Percentiles rank a stretch among this genome's conserved stretches.
Conservation (phyloP, 2,888 invertebrate species). For the Drosophila prostipennis region DNA sequence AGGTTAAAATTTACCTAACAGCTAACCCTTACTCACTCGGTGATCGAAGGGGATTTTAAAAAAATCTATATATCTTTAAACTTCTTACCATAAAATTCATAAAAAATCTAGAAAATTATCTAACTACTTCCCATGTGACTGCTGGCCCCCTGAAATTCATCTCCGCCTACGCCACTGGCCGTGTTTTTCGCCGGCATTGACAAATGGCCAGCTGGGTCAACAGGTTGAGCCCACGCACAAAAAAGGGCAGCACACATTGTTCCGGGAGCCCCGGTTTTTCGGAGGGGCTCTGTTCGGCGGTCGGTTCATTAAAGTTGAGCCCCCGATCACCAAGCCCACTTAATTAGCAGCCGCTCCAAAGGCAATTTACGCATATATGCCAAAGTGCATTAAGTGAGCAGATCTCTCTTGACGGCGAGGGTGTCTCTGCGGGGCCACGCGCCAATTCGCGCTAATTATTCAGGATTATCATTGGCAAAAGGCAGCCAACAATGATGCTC, state of each 20-base stretch:
- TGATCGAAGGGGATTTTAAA: too few relatives aligned
- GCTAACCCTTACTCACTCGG: too few relatives aligned
- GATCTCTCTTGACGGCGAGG: constrained; percentile 13
- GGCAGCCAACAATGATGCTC: constrained; percentile 17
- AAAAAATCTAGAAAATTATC: too few relatives aligned
- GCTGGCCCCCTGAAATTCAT: neutral
- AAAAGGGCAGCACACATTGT: constrained; percentile 11
- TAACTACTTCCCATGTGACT: neutral
- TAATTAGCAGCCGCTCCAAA: constrained; percentile 60
- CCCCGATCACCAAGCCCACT: constrained; percentile 47
- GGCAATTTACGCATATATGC: constrained; percentile 42
- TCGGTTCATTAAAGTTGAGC: constrained; percentile 55
- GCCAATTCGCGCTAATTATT: constrained; percentile 48
- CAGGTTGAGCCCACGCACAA: constrained; percentile 28
- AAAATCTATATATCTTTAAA: too few relatives aligned
- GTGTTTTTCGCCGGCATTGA: constrained; percentile 37
- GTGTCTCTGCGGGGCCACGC: constrained; percentile 29
- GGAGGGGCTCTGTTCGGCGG: constrained; percentile 10
- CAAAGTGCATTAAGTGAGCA: constrained; percentile 52
- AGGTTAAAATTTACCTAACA: too few relatives aligned
- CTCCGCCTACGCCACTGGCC: constrained; percentile 6
- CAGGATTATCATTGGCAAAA: constrained; percentile 36
- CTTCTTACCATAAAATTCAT: too few relatives aligned
- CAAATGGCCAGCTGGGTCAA: constrained; percentile 51
- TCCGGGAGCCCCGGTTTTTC: neutral